Evolutionary conservation across 2,888 invertebrate genomes (phyloP), one percentile per base, ranked within the genome.

Genomic region (Yponomeuta evonymella): DNA sequence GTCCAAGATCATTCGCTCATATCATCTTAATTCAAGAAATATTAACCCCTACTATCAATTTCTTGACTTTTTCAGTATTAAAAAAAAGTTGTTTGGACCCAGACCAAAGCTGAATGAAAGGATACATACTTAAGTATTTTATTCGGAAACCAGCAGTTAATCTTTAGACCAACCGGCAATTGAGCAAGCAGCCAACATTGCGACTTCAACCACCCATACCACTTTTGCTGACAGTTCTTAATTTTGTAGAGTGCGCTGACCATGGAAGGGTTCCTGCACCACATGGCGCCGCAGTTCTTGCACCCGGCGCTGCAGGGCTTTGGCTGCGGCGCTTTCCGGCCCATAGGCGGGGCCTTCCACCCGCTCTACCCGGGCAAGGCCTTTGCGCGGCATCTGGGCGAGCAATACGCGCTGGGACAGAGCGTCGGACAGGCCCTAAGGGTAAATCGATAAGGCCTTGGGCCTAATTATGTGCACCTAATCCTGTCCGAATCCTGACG

Each of bases 211-310:
- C 12, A 58, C 15, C 12, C 51, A 5, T 58, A 15, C 51, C 15
- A 15, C 1, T 2, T 36, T 36, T 11, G 15, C 48, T 67, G 15
- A 67, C 36, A 30, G 9, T 12, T 10, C 23, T 48, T 48, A 11
- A 36, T 8, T 10, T 67, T 67, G 2, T 51, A 68, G 68, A 68
- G 48, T n/a, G 10, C 48, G 36, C 11, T 63, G 29, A 79, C 75
- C 75, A 93, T 93, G 93, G 93, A 92, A 79, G 92, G 92, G 15
- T 93, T 93, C 78, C 86, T 93, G 72, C 92, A 92, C 76, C 93
- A 93, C 76, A 92, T 93, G 89, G 93, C 92, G 15, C 93, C 93
- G 71, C 93, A 93, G 82, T 92, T 93, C 75, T 81, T 93, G 78
- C 93, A 93, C 74, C 93, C 93, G 12, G 93, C 93, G 10, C 81